Conservation (phyloP, 2,797 vertebrate species). For the Hafferia zeledoni region DNA sequence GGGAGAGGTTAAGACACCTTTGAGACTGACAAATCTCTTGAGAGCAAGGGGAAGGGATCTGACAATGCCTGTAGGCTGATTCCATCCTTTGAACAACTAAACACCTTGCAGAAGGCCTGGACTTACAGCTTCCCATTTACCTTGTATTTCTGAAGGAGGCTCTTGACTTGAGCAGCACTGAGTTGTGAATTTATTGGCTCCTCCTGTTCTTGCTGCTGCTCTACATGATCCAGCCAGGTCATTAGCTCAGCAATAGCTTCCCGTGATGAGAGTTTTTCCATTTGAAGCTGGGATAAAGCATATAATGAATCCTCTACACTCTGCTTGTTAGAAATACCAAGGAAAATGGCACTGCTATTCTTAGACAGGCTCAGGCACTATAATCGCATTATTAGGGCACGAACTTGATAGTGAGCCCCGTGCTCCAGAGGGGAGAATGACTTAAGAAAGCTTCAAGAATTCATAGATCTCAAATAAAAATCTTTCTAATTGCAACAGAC, state of each 20-base stretch:
- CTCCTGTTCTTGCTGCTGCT: constrained; percentile 60
- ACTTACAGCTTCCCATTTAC: constrained; percentile 68
- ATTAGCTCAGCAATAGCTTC: constrained; percentile 83
- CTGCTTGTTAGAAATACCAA: constrained; percentile 27
- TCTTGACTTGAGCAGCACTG: constrained; percentile 63
- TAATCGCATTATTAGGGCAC: constrained; percentile 38
- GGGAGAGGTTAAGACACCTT: neutral
- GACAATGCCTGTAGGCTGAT: neutral
- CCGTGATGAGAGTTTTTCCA: constrained; percentile 83
- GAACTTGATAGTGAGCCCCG: constrained; percentile 36
- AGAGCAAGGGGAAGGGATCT: neutral
- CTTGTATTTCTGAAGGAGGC: constrained; percentile 81
- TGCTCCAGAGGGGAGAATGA: neutral
- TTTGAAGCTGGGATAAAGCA: constrained; percentile 80
- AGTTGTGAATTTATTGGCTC: neutral
- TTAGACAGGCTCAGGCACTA: constrained; percentile 40
- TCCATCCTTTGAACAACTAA: neutral
- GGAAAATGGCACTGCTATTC: constrained; percentile 29
- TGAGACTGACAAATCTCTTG: neutral
- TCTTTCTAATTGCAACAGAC: neutral
- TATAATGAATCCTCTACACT: constrained; percentile 42
- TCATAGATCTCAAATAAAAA: constrained; percentile 10
- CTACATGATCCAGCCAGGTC: constrained; percentile 78
- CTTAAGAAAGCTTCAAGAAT: constrained; percentile 5
- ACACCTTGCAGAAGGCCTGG: neutral